Conservation (phyloP, 2,888 invertebrate genomes). For the Agriotes lineatus region DNA sequence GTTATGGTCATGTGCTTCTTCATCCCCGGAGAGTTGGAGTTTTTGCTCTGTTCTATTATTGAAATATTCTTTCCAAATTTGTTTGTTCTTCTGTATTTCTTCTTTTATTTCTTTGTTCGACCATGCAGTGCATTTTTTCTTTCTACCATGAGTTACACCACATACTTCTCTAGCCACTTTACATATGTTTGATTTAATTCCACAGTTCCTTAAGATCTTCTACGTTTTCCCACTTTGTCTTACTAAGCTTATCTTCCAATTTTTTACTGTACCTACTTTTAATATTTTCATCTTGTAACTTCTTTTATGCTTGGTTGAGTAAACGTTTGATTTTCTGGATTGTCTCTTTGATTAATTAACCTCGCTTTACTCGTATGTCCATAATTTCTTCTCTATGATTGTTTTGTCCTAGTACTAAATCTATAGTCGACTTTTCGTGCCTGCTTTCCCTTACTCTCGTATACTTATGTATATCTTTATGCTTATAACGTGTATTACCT, state of each 20-base stretch:
- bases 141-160: background rate
- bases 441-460: too few species aligned
- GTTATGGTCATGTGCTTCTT: conserved; percentile 8
- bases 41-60: conserved; percentile 16
- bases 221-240: conserved; percentile 3
- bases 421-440: too few species aligned
- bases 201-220: conserved; percentile 4
- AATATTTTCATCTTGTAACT: background rate
- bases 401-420: too few species aligned
- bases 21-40: background rate
- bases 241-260: conserved; percentile 1
- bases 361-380: too few species aligned
- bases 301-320: too few species aligned
- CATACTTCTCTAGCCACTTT: conserved; percentile 12
- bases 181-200: conserved; percentile 10
- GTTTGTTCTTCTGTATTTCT: conserved; percentile 6
- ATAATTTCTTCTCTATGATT: too few species aligned
- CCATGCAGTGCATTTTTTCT: conserved; percentile 6
- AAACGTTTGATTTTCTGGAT: too few species aligned
- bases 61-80: conserved; percentile 19
- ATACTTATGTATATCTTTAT: too few species aligned
- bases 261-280: conserved; percentile 1
- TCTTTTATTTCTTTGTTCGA: conserved; percentile 13
- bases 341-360: background rate
- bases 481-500: too few species aligned